Evolutionary conservation across 2,113 vertebrate species (phyloP).

Genomic region (Apteryx owenii): DNA sequence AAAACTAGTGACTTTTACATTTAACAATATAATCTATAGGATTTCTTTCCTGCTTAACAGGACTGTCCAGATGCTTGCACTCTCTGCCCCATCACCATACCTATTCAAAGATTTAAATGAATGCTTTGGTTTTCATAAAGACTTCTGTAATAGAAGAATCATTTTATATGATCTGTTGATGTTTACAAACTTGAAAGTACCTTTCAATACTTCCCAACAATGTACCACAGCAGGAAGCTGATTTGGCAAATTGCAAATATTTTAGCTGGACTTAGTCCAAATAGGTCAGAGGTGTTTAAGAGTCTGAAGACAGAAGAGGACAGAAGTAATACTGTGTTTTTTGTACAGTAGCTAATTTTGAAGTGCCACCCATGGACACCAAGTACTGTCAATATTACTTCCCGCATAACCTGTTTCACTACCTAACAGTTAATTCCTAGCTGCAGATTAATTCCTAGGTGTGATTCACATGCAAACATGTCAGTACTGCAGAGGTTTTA

Average conservation of each 20-base stretch:
- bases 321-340: conserved; percentile 31
- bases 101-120: conserved; percentile 21
- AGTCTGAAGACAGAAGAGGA: conserved; percentile 34
- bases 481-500: background rate
- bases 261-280: conserved; percentile 63
- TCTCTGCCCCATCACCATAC: background rate
- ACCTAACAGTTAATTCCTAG: background rate
- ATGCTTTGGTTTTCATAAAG: background rate
- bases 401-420: conserved; percentile 12
- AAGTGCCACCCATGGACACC: background rate
- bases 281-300: conserved; percentile 37
- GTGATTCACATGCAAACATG: background rate
- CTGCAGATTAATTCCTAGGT: background rate
- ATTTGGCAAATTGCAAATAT: conserved; percentile 70
- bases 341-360: conserved; percentile 12
- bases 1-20: background rate
- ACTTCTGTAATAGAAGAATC: background rate
- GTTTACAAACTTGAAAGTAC: conserved; percentile 55
- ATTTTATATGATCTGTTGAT: background rate
- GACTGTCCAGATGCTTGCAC: background rate
- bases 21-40: background rate
- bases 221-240: conserved; percentile 38
- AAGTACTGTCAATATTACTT: background rate
- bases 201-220: conserved; percentile 59
- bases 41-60: background rate